Evolutionary conservation across 2,113 vertebrate species (phyloP).

Genomic region (Entelurus aequoreus): DNA sequence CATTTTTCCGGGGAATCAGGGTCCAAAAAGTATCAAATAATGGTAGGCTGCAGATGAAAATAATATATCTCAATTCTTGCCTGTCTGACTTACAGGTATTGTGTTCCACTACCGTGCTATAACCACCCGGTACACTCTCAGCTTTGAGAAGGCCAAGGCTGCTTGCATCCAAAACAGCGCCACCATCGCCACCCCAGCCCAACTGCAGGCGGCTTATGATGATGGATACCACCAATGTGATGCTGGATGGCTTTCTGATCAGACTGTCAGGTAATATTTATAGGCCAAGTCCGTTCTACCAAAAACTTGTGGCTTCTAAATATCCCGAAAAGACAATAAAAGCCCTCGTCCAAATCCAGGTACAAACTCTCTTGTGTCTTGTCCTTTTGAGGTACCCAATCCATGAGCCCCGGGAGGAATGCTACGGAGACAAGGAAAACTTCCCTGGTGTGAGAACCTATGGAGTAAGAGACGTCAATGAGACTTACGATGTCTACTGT

Average conservation of each 20-base stretch:
- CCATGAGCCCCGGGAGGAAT: constrained; percentile 85
- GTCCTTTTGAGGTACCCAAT: constrained; percentile 85
- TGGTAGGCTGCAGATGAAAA: neutral
- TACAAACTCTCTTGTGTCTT: constrained; percentile 7
- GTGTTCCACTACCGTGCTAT: constrained; percentile 97
- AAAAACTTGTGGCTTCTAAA: neutral
- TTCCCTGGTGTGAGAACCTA: constrained; percentile 94
- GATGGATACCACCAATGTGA: constrained; percentile 96
- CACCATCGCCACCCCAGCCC: constrained; percentile 86
- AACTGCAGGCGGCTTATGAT: constrained; percentile 92
- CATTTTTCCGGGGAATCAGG: too few species aligned
- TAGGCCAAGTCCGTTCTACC: neutral
- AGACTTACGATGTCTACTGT: constrained; percentile 97
- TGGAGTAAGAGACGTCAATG: constrained; percentile 85
- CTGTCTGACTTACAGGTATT: constrained; percentile 69
- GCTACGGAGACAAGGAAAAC: constrained; percentile 90
- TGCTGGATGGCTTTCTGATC: constrained; percentile 94
- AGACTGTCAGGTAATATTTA: constrained; percentile 85
- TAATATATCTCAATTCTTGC: neutral
- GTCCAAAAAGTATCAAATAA: neutral
- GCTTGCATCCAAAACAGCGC: constrained; percentile 90
- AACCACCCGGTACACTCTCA: constrained; percentile 88
- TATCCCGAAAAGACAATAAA: neutral
- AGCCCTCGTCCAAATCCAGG: neutral
- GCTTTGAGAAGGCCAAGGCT: constrained; percentile 85